Conservation (phyloP, 1,140 invertebrate species). For the Conus betulinus region DNA sequence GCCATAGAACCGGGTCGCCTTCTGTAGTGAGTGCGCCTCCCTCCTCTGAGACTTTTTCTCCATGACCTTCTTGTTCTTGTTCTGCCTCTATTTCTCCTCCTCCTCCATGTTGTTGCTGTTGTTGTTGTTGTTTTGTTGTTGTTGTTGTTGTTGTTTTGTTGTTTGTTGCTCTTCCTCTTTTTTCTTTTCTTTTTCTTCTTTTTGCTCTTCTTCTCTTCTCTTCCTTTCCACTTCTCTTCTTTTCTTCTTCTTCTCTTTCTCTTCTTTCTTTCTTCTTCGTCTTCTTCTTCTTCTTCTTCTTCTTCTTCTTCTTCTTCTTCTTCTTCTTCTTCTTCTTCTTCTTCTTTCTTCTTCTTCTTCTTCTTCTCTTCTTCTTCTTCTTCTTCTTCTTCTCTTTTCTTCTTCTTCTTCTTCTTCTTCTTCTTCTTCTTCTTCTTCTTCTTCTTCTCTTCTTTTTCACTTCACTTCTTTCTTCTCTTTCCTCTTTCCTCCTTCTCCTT, state of each 20-base stretch:
- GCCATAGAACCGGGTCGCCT: no score
- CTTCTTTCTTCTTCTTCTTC: neutral
- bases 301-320: neutral
- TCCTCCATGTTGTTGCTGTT: no score
- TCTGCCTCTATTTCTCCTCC: no score
- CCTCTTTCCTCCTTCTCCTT: neutral
- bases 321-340: neutral
- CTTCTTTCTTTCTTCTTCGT: neutral
- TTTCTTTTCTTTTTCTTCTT: neutral
- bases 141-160: no score
- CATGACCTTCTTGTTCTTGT: no score
- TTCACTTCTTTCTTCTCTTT: neutral
- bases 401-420: neutral
- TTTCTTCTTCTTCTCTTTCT: neutral
- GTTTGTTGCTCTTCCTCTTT: neutral
- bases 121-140: neutral
- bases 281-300: neutral
- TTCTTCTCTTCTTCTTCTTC: neutral
- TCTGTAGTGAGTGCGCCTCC: no score
- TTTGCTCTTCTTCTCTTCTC: neutral
- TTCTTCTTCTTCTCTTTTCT: neutral
- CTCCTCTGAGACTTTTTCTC: no score
- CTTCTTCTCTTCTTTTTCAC: neutral
- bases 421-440: neutral
- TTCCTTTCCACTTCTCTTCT: neutral